Evolutionary conservation across 1,140 invertebrate genomes (phyloP), one percentile per base, ranked within the genome.

Genomic region (Phthorimaea operculella): DNA sequence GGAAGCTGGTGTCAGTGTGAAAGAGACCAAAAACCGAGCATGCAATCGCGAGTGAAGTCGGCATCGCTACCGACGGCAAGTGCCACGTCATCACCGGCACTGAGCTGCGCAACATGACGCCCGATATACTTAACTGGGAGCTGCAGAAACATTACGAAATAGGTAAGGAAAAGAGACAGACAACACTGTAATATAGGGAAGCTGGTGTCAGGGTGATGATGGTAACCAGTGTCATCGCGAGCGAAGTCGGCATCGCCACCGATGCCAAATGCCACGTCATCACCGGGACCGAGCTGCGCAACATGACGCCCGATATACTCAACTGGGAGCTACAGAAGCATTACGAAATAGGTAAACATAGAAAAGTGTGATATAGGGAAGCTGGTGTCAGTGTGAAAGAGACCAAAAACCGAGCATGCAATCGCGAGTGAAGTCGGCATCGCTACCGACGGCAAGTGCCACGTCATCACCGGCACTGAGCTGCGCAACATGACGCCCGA

Each of bases 121-220:
- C 72, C 4, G 74, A 80, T 55, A 54, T 84, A 33, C 63, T 84
- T 4, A 54, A 92, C 62, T 70, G 89, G 10, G 83, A 93, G 10
- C 81, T 95, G n/a, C 82, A 83, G 33, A 86, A 87, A 57, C 90
- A 93, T 70, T 87, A 89, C 45, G 93, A 95, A 78, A 94, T 96
- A 39, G 94, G 80, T 79, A 61, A 55, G 5, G 7, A 36, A 36
- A 36, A 12, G 34, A 36, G 6, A n/a, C n/a, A n/a, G n/a, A n/a
- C n/a, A n/a, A n/a, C n/a, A n/a, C n/a, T n/a, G n/a, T n/a, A n/a
- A n/a, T n/a, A n/a, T n/a, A n/a, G n/a, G n/a, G n/a, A n/a, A 28
- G 93, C 94, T 33, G 93, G 93, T 3, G 94, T 95, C 17, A 91
- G 93, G 55, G 90, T 93, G 1, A 90, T 93, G 57, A 94, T 93